phyloP scores from a whole-genome alignment of 2,113 vertebrate genomes.

The Cathartes aura region DNA sequence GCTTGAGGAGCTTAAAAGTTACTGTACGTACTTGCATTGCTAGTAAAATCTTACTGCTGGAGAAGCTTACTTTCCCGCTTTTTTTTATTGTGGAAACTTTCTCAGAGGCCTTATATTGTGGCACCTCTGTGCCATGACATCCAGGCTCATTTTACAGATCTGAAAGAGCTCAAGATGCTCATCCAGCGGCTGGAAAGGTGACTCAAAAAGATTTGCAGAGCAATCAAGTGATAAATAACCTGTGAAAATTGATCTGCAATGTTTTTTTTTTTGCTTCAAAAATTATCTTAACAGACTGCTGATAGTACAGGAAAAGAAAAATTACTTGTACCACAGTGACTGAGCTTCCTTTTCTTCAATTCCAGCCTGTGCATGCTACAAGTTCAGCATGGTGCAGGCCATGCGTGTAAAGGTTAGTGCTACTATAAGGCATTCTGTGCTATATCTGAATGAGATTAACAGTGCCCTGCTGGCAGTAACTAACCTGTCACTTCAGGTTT shows the following conservation, averaged over 20 bases:
- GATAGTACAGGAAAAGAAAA: background rate
- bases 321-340: background rate
- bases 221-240: background rate
- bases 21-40: background rate
- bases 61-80: background rate
- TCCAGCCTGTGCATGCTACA: background rate
- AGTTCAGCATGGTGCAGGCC: background rate
- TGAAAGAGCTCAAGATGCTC: background rate
- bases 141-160: background rate
- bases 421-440: background rate
- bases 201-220: background rate
- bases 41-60: background rate
- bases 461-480: background rate
- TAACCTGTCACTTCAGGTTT: background rate
- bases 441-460: background rate
- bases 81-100: background rate
- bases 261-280: background rate
- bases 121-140: too few species aligned
- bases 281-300: background rate
- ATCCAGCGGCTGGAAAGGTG: background rate
- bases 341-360: background rate
- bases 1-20: background rate
- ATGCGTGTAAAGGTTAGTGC: rapidly evolving
- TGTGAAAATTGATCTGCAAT: background rate
- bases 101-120: background rate